Percentiles rank a stretch among this genome's conserved stretches.
Conservation (phyloP, 2,888 invertebrate species). For the Drosophila phalerata region DNA sequence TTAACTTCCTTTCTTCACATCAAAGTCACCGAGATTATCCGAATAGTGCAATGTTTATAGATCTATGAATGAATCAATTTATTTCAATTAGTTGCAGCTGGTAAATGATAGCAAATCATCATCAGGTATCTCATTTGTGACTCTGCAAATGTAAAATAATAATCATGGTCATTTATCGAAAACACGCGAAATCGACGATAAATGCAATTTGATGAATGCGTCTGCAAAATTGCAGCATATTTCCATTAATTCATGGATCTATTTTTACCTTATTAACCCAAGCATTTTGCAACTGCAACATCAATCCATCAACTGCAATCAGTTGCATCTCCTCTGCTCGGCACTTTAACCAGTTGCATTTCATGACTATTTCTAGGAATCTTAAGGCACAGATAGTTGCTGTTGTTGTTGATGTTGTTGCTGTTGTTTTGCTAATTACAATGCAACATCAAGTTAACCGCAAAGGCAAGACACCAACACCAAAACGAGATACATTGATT, state of each 20-base stretch:
- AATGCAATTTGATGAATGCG: constrained; percentile 41
- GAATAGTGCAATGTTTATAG: neutral
- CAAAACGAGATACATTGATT: constrained; percentile 56
- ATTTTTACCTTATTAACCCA: constrained; percentile 40
- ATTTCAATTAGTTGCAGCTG: constrained; percentile 28
- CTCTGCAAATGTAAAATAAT: constrained; percentile 15
- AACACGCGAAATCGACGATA: constrained; percentile 24
- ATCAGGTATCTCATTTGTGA: constrained; percentile 13
- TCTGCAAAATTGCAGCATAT: constrained; percentile 36
- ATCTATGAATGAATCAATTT: constrained; percentile 2
- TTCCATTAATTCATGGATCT: constrained; percentile 48
- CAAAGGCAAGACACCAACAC: constrained; percentile 40
- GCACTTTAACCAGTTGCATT: constrained; percentile 43
- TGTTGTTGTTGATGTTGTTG: constrained; percentile 9
- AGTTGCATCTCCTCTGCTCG: constrained; percentile 12
- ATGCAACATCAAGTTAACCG: constrained; percentile 30
- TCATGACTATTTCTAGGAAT: constrained; percentile 68
- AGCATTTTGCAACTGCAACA: constrained; percentile 9
- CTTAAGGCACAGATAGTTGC: constrained; percentile 28
- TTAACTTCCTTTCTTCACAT: constrained; percentile 19
- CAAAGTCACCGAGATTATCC: constrained; percentile 21
- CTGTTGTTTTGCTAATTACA: constrained; percentile 61
- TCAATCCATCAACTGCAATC: constrained; percentile 25
- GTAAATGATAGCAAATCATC: constrained; percentile 9
- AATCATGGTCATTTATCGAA: constrained; percentile 25